Base-by-base conservation (phyloP, 2,888 invertebrate genomes). In the Drosophila setosimentum region DNA sequence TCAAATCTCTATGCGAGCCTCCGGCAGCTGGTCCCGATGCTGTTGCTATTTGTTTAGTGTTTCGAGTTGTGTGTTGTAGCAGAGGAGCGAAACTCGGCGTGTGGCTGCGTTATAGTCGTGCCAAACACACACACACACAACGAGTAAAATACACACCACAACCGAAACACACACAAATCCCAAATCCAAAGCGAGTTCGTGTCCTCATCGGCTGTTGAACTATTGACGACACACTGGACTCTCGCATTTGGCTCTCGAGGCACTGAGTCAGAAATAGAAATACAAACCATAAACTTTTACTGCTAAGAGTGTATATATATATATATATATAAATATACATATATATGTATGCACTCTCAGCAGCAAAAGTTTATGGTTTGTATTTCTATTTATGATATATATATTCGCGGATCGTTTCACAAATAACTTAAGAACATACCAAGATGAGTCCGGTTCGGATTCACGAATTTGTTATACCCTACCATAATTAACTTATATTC, bases 201-300 rank as follows among this genome's bases (percentile, higher is more conserved):
- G 59, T 63, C 54, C 57, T 67, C 73, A 64, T 57, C 87, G 89
- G 84, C 85, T 86, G 90, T 86, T 85, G 85, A 85, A 85, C 85
- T 82, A 68, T 85, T 51, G 67, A 29, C 75, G 60, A 69, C 54
- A 64, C 63, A 53, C 74, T 74, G 67, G 67, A 71, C 59, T 65
- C 61, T 27, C 61, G 35, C 37, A 35, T 33, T 50, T 51, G 62
- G 10, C 55, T 49, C 59, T 21, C 24, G 70, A 60, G 58, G 49
- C 71, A 66, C 48, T 71, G 53, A 65, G 32, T 78, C 78, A 51
- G 67, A 84, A 84, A 84, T 84, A 84, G 89, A 78, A 40, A 13
- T 21, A 42, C 29, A 54, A 54, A 55, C 42, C 55, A 67, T 57
- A 48, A 64, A 24, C 37, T 42, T 68, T 40, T 33, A 18, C 48